Conservation (phyloP, 1,140 invertebrate species). For the Drosophila nikananu region DNA sequence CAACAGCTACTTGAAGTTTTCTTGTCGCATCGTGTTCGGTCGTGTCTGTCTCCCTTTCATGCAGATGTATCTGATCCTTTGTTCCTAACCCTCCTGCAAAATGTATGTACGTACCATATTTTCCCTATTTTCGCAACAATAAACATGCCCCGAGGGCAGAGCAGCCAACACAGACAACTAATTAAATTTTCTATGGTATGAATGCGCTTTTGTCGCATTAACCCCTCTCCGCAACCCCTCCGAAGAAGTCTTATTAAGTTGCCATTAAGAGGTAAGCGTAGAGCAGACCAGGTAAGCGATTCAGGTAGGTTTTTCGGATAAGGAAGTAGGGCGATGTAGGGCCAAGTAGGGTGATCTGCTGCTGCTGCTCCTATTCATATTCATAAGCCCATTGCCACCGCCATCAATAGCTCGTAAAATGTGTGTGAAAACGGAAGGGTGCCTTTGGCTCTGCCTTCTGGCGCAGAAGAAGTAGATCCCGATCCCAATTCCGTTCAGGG, state of each 20-base stretch:
- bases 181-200: conserved; percentile 72
- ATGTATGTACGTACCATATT: not conserved
- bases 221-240: conserved; percentile 18
- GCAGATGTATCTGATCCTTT: conserved; percentile 34
- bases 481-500: conserved; percentile 56
- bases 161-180: conserved; percentile 61
- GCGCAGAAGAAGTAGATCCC: conserved; percentile 10
- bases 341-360: conserved; percentile 17
- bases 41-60: conserved; percentile 14
- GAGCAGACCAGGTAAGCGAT: conserved; percentile 13
- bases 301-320: conserved; percentile 44
- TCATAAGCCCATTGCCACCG: conserved; percentile 77
- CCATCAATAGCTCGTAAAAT: conserved; percentile 79
- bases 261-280: conserved; percentile 51
- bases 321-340: conserved; percentile 19
- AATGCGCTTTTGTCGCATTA: conserved; percentile 70
- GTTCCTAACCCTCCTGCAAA: not conserved
- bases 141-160: conserved; percentile 36
- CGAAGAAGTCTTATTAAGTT: conserved; percentile 65
- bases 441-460: conserved; percentile 19
- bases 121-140: conserved; percentile 40
- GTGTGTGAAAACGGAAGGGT: conserved; percentile 73
- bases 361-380: conserved; percentile 61
- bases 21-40: conserved; percentile 36
- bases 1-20: conserved; percentile 32